phyloP scores from a whole-genome alignment of 2,888 invertebrate species.

The Yponomeuta evonymella region DNA sequence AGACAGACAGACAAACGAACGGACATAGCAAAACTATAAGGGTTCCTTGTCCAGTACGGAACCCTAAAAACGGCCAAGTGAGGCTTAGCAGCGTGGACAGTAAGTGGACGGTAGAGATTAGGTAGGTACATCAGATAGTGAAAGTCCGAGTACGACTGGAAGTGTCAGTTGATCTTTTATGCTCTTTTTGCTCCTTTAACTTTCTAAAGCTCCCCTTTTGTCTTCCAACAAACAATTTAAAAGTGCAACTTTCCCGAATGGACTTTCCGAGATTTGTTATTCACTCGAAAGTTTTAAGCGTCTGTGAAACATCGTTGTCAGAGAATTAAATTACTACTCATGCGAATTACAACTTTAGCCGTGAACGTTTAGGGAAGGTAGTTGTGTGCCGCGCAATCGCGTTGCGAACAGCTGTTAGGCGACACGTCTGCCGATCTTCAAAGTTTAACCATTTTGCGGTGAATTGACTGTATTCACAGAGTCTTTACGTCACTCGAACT shows the following conservation, averaged over 20 bases:
- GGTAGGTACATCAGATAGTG: neutral
- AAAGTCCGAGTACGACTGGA: neutral
- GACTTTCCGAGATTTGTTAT: constrained; percentile 73
- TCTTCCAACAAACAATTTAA: constrained; percentile 67
- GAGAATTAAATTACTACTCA: constrained; percentile 59
- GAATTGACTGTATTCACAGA: constrained; percentile 42
- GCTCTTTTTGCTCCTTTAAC: constrained; percentile 54
- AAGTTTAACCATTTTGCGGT: constrained; percentile 51
- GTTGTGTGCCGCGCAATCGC: constrained; percentile 34
- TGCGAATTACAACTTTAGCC: constrained; percentile 37
- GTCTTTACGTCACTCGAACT: neutral
- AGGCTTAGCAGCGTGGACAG: too few species aligned
- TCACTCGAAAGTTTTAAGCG: constrained; percentile 74
- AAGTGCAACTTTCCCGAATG: constrained; percentile 63
- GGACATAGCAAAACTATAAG: too few species aligned
- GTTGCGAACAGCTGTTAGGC: neutral
- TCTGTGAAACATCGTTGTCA: constrained; percentile 70
- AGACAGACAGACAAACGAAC: too few species aligned
- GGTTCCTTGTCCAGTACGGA: too few species aligned
- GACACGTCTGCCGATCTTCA: constrained; percentile 29
- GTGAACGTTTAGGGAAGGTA: constrained; percentile 35
- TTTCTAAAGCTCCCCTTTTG: constrained; percentile 53
- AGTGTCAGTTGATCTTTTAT: constrained; percentile 42
- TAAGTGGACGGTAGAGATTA: too few species aligned
- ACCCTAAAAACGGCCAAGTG: too few species aligned